Conservation (phyloP, 2,888 invertebrate genomes). For the Ornithoptera priamus region DNA sequence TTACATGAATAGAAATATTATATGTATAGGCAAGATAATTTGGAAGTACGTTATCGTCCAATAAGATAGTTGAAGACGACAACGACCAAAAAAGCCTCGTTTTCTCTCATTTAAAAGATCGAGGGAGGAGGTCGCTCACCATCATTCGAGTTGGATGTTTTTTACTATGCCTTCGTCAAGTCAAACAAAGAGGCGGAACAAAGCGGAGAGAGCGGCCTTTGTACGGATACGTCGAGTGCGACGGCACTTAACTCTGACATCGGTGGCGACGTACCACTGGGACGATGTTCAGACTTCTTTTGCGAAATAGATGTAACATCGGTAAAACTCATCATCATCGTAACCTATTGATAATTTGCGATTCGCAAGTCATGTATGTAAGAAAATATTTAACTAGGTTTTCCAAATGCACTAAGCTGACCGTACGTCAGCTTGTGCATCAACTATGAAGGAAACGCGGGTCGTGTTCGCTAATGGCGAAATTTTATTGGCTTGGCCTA, state of each 20-base stretch:
- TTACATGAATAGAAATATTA: background rate
- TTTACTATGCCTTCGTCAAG: constrained; percentile 61
- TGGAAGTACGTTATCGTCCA: constrained; percentile 5
- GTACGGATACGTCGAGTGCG: constrained; percentile 64
- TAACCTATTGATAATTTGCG: too few relatives aligned
- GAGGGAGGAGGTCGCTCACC: constrained; percentile 40
- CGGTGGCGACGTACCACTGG: constrained; percentile 45
- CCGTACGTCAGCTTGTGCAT: constrained; percentile 34
- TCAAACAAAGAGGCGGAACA: constrained; percentile 77
- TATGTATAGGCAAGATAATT: background rate
- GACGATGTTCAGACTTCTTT: constrained; percentile 25
- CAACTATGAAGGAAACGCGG: constrained; percentile 47
- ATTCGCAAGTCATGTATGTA: too few relatives aligned
- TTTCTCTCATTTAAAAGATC: constrained; percentile 41
- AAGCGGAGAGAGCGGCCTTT: constrained; percentile 75
- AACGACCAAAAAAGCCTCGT: constrained; percentile 42
- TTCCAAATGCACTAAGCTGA: constrained; percentile 27
- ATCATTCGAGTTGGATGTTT: constrained; percentile 54
- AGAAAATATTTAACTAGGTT: background rate
- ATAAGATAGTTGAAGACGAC: constrained; percentile 29
- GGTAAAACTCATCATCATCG: too few relatives aligned
- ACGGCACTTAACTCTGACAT: constrained; percentile 71
- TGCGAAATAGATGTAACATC: constrained; percentile 13
- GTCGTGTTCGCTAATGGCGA: constrained; percentile 56
- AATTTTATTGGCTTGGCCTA: constrained; percentile 71